Evolutionary conservation across 2,888 invertebrate species (phyloP).

Genomic region (Neelides folsomi): DNA sequence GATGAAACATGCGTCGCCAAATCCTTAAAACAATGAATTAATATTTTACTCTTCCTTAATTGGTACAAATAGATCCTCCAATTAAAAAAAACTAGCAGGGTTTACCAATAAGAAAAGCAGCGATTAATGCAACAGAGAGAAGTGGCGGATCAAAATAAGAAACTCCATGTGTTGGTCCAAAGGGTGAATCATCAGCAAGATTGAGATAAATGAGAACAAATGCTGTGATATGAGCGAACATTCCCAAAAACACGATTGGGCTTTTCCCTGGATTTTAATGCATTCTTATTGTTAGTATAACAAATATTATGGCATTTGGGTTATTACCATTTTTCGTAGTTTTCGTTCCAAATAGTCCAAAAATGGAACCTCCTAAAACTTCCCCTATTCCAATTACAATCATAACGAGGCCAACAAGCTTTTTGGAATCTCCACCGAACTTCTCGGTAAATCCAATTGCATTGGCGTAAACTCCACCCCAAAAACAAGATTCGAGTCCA

Average conservation of each 20-base stretch:
- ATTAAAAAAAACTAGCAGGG: background rate
- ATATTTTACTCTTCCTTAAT: too few relatives aligned
- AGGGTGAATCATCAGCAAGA: slow-evolving; percentile 67
- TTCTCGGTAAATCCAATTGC: slow-evolving; percentile 63
- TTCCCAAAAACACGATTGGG: slow-evolving; percentile 78
- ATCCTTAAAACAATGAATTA: too few relatives aligned
- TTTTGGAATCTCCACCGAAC: slow-evolving; percentile 65
- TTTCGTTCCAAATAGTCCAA: slow-evolving; percentile 77
- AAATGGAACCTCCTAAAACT: slow-evolving; percentile 71
- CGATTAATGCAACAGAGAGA: slow-evolving; percentile 54
- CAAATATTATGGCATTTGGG: background rate
- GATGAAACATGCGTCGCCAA: slow-evolving; percentile 96
- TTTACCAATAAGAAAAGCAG: slow-evolving; percentile 75
- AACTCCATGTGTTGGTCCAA: slow-evolving; percentile 47
- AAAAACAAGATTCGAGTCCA: slow-evolving; percentile 88
- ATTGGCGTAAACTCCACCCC: slow-evolving; percentile 88
- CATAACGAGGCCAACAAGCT: slow-evolving; percentile 80
- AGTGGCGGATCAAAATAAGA: slow-evolving; percentile 20
- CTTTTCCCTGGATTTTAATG: slow-evolving; percentile 45
- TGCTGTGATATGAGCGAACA: slow-evolving; percentile 61
- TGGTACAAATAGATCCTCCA: background rate
- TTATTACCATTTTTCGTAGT: slow-evolving; percentile 47
- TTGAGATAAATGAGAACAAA: slow-evolving; percentile 80
- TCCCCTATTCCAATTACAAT: slow-evolving; percentile 90
- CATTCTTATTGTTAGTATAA: background rate